A percentile compares a stretch with the other conserved stretches of the same genome.
Evolutionary conservation across 2,888 invertebrate genomes (phyloP).

Genomic region (Periphyllus acericola): DNA sequence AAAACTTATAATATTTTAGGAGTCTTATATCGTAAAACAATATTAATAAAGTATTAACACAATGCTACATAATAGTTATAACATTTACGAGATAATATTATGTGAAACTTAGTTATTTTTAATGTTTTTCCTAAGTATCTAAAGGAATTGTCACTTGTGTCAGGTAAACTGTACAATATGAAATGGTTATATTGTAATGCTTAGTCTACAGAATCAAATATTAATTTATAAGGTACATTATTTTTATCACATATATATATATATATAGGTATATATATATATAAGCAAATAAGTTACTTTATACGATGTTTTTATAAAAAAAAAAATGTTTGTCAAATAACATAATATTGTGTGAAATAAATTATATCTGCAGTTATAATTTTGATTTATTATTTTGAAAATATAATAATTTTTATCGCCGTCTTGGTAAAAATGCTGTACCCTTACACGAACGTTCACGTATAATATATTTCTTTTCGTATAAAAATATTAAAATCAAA

Average conservation of each 20-base stretch:
- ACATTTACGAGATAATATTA: too few species aligned
- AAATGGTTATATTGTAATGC: too few species aligned
- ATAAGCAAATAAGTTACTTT: not conserved
- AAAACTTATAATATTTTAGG: too few species aligned
- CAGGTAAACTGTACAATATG: too few species aligned
- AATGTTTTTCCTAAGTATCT: too few species aligned
- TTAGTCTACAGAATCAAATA: too few species aligned
- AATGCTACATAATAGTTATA: too few species aligned
- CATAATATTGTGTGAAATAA: not conserved
- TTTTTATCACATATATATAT: not conserved
- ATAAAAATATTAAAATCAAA: conserved; percentile 44
- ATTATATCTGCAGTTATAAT: conserved; percentile 2
- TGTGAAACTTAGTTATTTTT: too few species aligned
- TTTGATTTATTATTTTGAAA: conserved; percentile 29
- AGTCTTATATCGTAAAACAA: too few species aligned
- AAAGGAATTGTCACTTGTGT: too few species aligned
- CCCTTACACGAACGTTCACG: conserved; percentile 9
- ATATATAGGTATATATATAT: too few species aligned
- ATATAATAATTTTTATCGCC: conserved; percentile 24
- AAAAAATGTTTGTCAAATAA: conserved; percentile 10
- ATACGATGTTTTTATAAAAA: not conserved
- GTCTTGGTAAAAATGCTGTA: not conserved
- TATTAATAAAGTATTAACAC: too few species aligned
- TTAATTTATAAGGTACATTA: not conserved
- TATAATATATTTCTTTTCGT: conserved; percentile 18